Base-by-base conservation (phyloP, 2,888 invertebrate genomes). In the Phengaris alcon region DNA sequence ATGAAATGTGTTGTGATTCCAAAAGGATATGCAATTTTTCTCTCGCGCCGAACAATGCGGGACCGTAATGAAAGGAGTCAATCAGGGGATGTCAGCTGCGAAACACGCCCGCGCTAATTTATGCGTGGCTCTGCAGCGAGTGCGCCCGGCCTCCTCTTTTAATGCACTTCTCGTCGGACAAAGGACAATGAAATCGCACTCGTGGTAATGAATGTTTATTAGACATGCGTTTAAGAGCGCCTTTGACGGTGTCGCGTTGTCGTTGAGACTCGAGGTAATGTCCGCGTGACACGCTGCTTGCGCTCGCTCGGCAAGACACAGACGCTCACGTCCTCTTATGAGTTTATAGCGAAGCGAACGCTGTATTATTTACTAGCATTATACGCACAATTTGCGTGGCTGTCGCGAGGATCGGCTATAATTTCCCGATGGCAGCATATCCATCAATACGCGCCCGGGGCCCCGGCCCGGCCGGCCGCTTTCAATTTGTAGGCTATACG, bases 301-400 rank as follows among this genome's bases (percentile, higher is more conserved):
- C 79, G 76, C 78, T 76, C 73, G 75, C 81, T 80, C 80, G 81
- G 81, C 80, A 84, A 84, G 75, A 76, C 78, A 78, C 80, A 83
- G 84, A 83, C 84, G 84, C 85, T 85, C 85, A 86, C 79, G 83
- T 84, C 82, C 85, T 88, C 83, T 85, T 87, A 87, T 87, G 88
- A 90, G 90, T 91, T 90, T 89, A 90, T 90, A 89, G 88, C 87
- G 87, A 85, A 84, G 88, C 87, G 87, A 85, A 84, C 82, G 84
- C 84, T 80, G 84, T 90, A 91, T 91, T 92, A 92, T 93, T 91
- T 90, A 90, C 92, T 91, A 91, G 93, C 88, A 92, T 93, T 93
- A 92, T 91, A 90, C 89, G 92, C 90, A 93, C 91, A 92, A 91
- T 93, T 93, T 91, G 92, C 93, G 90, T 88, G 91, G 92, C 91